Evolutionary conservation across 2,113 vertebrate species (phyloP).

Genomic region (Microtus ochrogaster): DNA sequence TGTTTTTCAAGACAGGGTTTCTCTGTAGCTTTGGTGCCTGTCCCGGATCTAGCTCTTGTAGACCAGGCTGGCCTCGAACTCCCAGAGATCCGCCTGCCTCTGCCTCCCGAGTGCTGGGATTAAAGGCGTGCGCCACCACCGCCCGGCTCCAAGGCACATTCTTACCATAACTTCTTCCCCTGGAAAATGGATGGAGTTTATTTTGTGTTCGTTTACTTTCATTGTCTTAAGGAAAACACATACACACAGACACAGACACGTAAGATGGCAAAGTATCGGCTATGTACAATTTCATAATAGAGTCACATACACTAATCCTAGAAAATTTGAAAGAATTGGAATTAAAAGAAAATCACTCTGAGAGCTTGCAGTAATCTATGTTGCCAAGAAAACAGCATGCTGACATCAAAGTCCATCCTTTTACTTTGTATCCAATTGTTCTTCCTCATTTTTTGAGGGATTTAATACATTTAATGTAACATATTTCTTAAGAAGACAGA

Average conservation of each 20-base stretch:
- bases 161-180: not conserved
- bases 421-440: not conserved
- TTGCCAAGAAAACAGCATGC: constrained; percentile 38
- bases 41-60: too few relatives aligned
- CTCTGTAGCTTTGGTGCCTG: too few relatives aligned
- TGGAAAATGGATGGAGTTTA: not conserved
- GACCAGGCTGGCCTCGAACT: too few relatives aligned
- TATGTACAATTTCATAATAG: not conserved
- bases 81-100: too few relatives aligned
- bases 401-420: not conserved
- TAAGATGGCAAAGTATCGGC: not conserved
- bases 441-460: not conserved
- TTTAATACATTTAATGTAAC: not conserved
- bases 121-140: too few relatives aligned
- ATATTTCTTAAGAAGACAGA: not conserved
- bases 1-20: too few relatives aligned
- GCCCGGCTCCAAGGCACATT: not conserved
- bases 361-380: not conserved
- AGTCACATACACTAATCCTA: not conserved
- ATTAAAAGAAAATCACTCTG: not conserved
- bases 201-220: not conserved
- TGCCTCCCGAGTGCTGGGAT: too few relatives aligned
- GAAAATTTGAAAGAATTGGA: not conserved
- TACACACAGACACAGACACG: not conserved
- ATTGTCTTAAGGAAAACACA: not conserved